These are phyloP conservation scores for Drosophila guanche DNA, from an alignment of 1,140 invertebrate species.

Conservation along the genomic window DNA sequence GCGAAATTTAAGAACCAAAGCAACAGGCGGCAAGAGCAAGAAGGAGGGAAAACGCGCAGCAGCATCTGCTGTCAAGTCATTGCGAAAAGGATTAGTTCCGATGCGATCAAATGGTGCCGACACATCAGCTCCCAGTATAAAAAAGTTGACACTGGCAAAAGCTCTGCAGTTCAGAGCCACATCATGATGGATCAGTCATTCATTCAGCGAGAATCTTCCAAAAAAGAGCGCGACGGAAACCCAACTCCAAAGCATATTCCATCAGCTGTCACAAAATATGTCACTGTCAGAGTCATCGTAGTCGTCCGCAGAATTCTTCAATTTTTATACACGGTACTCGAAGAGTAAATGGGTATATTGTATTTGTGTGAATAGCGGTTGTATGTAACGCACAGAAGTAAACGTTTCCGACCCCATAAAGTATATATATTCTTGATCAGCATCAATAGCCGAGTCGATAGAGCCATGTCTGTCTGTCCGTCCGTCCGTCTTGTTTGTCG, in stretches of 20 bases:
- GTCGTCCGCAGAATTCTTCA: constrained; percentile 58
- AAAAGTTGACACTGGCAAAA: constrained; percentile 73
- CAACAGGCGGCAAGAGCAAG: constrained; percentile 43
- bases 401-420: too few species aligned
- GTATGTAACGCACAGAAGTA: too few species aligned
- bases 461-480: too few species aligned
- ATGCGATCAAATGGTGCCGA: constrained; percentile 80
- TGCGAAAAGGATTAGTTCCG: constrained; percentile 82
- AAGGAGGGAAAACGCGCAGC: not conserved
- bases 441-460: too few species aligned
- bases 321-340: too few species aligned
- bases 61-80: constrained; percentile 79
- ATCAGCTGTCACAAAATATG: constrained; percentile 83
- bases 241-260: constrained; percentile 78
- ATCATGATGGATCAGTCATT: constrained; percentile 70
- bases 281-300: constrained; percentile 78
- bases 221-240: constrained; percentile 23
- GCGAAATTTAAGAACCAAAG: constrained; percentile 79
- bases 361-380: too few species aligned
- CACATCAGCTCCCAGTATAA: constrained; percentile 72
- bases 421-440: too few species aligned
- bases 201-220: constrained; percentile 3
- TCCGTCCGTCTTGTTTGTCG: too few species aligned
- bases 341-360: too few species aligned
- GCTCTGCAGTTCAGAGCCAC: constrained; percentile 12